A percentile compares a stretch with the other conserved stretches of the same genome.
Conservation (phyloP, 2,113 vertebrate species). For the Cyprinus carpio region DNA sequence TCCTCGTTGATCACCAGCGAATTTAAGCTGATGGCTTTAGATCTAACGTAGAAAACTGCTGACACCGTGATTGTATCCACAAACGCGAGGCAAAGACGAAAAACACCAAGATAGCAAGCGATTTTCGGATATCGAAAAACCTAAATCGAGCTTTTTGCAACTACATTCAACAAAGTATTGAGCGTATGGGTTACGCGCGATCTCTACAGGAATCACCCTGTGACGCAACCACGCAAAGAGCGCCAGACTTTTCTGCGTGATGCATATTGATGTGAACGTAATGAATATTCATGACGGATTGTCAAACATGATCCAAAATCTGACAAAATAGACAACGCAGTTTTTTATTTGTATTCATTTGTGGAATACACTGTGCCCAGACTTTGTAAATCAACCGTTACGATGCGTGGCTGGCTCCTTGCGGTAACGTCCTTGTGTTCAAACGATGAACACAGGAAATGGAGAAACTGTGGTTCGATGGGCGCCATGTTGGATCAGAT, state of each 20-base stretch:
- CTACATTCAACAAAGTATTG: constrained; percentile 19
- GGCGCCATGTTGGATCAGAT: constrained; percentile 27
- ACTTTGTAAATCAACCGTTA: neutral
- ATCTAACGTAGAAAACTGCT: neutral
- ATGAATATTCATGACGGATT: constrained; percentile 1
- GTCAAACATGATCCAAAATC: neutral
- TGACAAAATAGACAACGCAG: neutral
- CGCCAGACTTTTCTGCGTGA: neutral
- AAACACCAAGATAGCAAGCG: neutral
- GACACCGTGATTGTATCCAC: neutral
- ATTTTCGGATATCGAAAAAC: neutral
- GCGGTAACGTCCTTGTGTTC: neutral
- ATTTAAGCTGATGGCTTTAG: neutral
- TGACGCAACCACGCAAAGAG: constrained; percentile 29
- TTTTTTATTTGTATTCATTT: neutral
- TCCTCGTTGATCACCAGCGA: constrained; percentile 12
- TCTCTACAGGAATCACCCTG: constrained; percentile 28
- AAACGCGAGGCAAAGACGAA: neutral
- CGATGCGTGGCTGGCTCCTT: neutral
- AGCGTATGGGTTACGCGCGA: constrained; percentile 19
- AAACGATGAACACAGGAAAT: neutral
- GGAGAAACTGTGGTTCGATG: neutral
- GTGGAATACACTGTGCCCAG: neutral
- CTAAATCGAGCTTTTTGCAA: neutral
- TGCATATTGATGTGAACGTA: neutral